Evolutionary conservation across 2,888 invertebrate genomes (phyloP).

Genomic region (Netelia virgata): DNA sequence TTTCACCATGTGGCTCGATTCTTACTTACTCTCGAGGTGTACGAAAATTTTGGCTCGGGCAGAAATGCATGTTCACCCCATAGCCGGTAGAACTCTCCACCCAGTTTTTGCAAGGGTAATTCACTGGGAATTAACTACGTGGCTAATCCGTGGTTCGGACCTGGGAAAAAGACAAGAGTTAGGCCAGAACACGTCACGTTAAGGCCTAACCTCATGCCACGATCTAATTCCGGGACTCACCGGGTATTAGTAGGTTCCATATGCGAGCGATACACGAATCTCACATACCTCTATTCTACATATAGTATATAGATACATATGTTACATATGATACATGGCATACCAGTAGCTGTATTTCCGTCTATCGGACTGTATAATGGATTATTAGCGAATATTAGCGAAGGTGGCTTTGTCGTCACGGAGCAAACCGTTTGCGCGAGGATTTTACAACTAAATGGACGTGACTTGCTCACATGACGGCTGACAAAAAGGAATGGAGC

Average conservation of each 20-base stretch:
- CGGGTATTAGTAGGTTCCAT: neutral
- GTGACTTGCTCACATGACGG: neutral
- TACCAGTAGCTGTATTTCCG: slow-evolving; percentile 24
- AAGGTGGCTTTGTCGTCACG: slow-evolving; percentile 76
- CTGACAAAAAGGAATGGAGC: too few relatives aligned
- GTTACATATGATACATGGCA: neutral
- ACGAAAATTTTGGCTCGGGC: neutral
- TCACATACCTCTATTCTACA: neutral
- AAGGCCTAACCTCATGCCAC: neutral
- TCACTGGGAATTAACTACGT: slow-evolving; percentile 35
- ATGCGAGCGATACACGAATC: neutral
- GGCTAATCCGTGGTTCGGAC: slow-evolving; percentile 45
- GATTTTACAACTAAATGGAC: neutral
- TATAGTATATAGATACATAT: neutral
- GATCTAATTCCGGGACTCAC: neutral
- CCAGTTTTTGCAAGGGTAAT: slow-evolving; percentile 48
- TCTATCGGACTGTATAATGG: slow-evolving; percentile 71
- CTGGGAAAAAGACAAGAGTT: slow-evolving; percentile 47
- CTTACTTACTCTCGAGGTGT: neutral
- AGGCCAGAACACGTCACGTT: slow-evolving; percentile 58
- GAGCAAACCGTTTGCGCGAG: slow-evolving; percentile 55
- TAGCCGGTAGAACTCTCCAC: neutral
- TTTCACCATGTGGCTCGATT: too few relatives aligned
- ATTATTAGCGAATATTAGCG: slow-evolving; percentile 78
- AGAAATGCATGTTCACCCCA: neutral